phyloP scores from a whole-genome alignment of 2,888 invertebrate genomes.

The Scaptodrosophila latifasciaeformis region DNA sequence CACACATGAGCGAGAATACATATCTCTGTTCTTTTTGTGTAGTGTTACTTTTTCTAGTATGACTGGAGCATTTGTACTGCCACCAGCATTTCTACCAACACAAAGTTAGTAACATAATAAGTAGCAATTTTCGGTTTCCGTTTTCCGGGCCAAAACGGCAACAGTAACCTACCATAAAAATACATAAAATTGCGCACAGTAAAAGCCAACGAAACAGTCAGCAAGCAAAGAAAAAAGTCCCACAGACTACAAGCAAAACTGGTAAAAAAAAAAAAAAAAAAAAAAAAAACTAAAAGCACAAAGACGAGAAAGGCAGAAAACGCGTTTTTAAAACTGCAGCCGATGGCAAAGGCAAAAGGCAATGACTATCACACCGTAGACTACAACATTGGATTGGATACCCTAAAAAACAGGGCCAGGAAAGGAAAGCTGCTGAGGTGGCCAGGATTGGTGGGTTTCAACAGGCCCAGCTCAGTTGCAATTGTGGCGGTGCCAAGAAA shows the following conservation, averaged over 20 bases:
- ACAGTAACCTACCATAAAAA: constrained; percentile 64
- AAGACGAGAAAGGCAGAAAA: too few species aligned
- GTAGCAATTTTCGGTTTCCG: constrained; percentile 68
- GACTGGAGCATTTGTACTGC: background rate
- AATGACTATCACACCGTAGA: too few species aligned
- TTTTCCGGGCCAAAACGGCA: constrained; percentile 58
- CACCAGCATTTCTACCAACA: constrained; percentile 39
- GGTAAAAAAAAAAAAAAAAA: too few species aligned
- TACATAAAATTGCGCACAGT: constrained; percentile 59
- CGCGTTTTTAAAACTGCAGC: background rate
- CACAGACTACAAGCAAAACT: too few species aligned
- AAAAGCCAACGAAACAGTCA: constrained; percentile 18
- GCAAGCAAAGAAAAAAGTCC: constrained; percentile 8
- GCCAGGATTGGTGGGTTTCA: too few species aligned
- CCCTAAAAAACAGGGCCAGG: too few species aligned
- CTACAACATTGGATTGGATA: too few species aligned
- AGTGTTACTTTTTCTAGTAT: background rate
- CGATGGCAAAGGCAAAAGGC: background rate
- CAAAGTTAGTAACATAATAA: constrained; percentile 68
- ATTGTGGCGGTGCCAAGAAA: constrained; percentile 53
- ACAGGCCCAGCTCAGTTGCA: too few species aligned
- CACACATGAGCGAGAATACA: constrained; percentile 1
- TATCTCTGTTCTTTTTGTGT: background rate
- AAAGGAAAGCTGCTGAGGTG: too few species aligned
- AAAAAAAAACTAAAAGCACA: too few species aligned